Evolutionary conservation across 2,797 vertebrate genomes (phyloP).

Genomic region (Leptodactylus fallax): DNA sequence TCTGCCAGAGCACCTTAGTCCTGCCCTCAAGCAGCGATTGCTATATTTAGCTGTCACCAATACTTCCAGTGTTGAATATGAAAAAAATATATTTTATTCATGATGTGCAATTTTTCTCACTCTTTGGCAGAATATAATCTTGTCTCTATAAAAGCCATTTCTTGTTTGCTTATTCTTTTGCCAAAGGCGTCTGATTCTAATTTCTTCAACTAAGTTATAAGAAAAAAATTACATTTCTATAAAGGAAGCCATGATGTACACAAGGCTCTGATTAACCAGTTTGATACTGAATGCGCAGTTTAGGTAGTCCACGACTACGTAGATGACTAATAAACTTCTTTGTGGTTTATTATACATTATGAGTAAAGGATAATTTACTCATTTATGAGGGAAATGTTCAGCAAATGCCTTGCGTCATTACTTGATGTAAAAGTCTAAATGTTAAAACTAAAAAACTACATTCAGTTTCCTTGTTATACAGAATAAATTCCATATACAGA

Average conservation of each 20-base stretch:
- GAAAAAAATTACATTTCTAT: slow-evolving; percentile 55
- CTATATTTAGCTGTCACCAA: slow-evolving; percentile 65
- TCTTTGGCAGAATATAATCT: slow-evolving; percentile 62
- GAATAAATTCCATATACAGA: too few species aligned
- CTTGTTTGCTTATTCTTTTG: slow-evolving; percentile 62
- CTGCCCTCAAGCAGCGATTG: slow-evolving; percentile 46
- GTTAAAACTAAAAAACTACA: too few species aligned
- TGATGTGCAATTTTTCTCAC: slow-evolving; percentile 61
- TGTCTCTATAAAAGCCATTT: slow-evolving; percentile 63
- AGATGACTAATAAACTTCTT: too few species aligned
- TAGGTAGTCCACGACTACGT: neutral
- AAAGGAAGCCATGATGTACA: slow-evolving; percentile 33
- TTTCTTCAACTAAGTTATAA: slow-evolving; percentile 64
- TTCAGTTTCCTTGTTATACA: too few species aligned
- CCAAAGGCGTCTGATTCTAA: slow-evolving; percentile 60
- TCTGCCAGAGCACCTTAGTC: slow-evolving; percentile 52
- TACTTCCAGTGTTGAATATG: slow-evolving; percentile 62
- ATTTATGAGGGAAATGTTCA: neutral
- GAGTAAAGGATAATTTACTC: neutral
- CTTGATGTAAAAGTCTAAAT: neutral
- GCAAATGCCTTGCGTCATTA: neutral
- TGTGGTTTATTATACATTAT: neutral
- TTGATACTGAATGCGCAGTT: slow-evolving; percentile 18
- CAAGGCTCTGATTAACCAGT: slow-evolving; percentile 43
- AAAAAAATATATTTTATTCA: slow-evolving; percentile 64